Evolutionary conservation across 2,113 vertebrate genomes (phyloP), one percentile per base, ranked within the genome.

Genomic region (Hippocampus comes): DNA sequence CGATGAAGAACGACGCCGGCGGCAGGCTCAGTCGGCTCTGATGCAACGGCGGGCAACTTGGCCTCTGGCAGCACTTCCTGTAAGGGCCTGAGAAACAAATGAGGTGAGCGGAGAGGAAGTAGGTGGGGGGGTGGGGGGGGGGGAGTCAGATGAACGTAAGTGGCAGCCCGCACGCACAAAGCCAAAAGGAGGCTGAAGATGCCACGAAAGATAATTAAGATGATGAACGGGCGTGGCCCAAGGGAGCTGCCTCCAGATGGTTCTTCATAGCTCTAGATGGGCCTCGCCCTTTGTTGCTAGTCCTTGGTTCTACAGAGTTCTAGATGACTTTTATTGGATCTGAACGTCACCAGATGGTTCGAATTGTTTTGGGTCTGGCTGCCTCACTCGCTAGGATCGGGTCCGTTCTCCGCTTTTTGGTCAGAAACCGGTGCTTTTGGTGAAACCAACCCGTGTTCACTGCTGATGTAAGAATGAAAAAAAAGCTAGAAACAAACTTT

Each of bases 31-130:
- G 30, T 34, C 56, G 53, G 3, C 78, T 75, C 81, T 88, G 83
- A 88, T 42, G 87, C 82, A 85, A 88, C 38, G 6, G n/a, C 7
- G 78, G 74, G 87, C 57, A 84, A 84, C 78, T 72, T 65, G 71
- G 69, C 76, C 83, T 71, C 67, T 67, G 69, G 83, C 70, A 68
- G 2, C 14, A 43, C 63, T 70, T 68, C 63, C 34, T 30, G 67
- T 27, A 71, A 67, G 49, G 49, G 71, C 73, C 68, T 34, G 64
- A 21, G 49, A 64, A 63, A 55, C 14, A 64, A 64, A 70, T 27
- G 59, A 46, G 41, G 66, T 46, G 67, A 67, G 67, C 27, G 1
- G 67, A 63, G 17, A 63, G 46, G 27, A 20, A 48, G 27, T 2
- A 2, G 27, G 27, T 17, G 53, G 43, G 63, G 46, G 67, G 49